Evolutionary conservation across 2,113 vertebrate species (phyloP), one percentile per base, ranked within the genome.

Genomic region (Malurus cyaneus): DNA sequence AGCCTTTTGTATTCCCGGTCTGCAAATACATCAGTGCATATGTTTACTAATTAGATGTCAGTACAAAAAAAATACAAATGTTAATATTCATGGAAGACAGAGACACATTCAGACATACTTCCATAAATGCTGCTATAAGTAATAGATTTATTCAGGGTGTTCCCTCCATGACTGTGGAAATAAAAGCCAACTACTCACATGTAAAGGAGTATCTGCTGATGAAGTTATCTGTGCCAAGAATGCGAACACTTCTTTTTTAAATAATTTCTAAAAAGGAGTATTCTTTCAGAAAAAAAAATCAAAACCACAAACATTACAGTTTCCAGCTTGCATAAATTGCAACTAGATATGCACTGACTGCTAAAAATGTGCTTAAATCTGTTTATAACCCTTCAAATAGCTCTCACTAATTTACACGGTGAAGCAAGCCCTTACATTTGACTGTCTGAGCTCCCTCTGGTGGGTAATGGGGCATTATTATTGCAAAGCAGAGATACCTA

Each of bases 381-480:
- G 34, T 88, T 91, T 57, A 53, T 32, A 93, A 42, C 39, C 7
- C 14, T 77, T 92, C 61, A 59, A 88, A 86, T 39, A 94, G n/a
- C 49, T 80, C 53, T 84, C n/a, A 42, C 19, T 77, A 46, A 54
- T 89, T 89, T 86, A 65, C 0, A 0, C 47, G 32, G 24, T 49
- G 18, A 31, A 87, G 71, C 13, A 70, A 14, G n/a, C 14, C 42
- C 49, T 76, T 29, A 16, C 28, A 28, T 80, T 77, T 83, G 86
- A 34, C 86, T 69, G 72, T 73, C 26, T 92, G 93, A 80, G 93
- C 95, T 96, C 96, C 92, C 92, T 94, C 95, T 96, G 53, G 88
- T 95, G 96, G 93, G 69, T 88, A 71, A 65, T 19, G 28, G 53
- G 36, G 64, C 76, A 57, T 65, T 47, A 24, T 21, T 54, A 39